Conservation (phyloP, 2,113 vertebrate species). For the Trichechus manatus region DNA sequence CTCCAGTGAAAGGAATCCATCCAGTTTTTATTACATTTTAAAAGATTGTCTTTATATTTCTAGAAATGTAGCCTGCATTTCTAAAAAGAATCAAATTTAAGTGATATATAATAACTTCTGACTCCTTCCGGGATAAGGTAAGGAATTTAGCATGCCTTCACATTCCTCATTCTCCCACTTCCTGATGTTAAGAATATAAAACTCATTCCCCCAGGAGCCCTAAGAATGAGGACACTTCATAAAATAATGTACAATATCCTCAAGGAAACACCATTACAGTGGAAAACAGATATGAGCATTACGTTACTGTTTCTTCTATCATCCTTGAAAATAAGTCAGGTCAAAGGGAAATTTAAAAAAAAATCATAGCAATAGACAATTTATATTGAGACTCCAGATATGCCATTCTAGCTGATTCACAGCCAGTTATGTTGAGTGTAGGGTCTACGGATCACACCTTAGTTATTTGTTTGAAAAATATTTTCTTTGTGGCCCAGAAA, state of each 20-base stretch:
- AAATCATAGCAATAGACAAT: conserved; percentile 26
- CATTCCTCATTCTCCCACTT: conserved; percentile 38
- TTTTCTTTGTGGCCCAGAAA: not conserved
- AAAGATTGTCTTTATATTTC: conserved; percentile 12
- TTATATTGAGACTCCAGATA: not conserved
- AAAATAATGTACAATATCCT: conserved; percentile 4
- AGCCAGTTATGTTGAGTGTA: not conserved
- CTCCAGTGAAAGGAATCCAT: not conserved
- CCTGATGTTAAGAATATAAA: conserved; percentile 52
- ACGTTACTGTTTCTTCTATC: conserved; percentile 59
- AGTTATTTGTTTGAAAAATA: not conserved
- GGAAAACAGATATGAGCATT: conserved; percentile 12
- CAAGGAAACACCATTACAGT: conserved; percentile 9
- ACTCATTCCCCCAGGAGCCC: not conserved
- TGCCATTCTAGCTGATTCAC: not conserved
- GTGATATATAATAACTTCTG: conserved; percentile 1
- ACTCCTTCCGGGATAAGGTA: conserved; percentile 4
- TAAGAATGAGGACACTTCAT: not conserved
- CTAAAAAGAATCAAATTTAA: conserved; percentile 37
- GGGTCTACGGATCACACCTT: not conserved
- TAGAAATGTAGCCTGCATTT: conserved; percentile 24
- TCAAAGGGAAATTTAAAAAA: conserved; percentile 39
- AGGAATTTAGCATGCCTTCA: not conserved
- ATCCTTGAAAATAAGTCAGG: conserved; percentile 63
- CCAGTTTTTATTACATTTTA: not conserved